Evolutionary conservation across 2,113 vertebrate species (phyloP).

Genomic region (Alces alces): DNA sequence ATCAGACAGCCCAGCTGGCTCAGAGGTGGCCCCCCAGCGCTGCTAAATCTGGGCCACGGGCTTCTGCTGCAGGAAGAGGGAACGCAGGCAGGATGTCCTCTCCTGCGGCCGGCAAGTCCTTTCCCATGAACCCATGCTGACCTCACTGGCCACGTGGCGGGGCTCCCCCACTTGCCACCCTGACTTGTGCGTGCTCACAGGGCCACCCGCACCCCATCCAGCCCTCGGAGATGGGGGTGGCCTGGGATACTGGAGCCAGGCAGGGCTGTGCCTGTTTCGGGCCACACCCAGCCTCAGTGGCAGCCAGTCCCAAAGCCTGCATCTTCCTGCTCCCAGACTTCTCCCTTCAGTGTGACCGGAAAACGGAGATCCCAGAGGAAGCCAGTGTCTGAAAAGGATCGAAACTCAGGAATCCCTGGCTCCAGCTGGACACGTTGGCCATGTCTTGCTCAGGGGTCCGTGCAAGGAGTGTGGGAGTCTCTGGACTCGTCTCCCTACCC

Average conservation of each 20-base stretch:
- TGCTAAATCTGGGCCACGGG: slow-evolving; percentile 85
- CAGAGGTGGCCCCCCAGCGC: slow-evolving; percentile 81
- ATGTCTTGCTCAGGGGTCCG: not conserved
- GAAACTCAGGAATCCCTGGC: slow-evolving; percentile 60
- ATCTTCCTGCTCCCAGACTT: slow-evolving; percentile 66
- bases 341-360: slow-evolving; percentile 54
- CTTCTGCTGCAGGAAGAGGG: slow-evolving; percentile 86
- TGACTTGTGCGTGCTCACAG: not conserved
- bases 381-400: slow-evolving; percentile 66
- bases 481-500: not conserved
- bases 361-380: slow-evolving; percentile 72
- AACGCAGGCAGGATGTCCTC: slow-evolving; percentile 89
- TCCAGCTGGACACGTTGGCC: not conserved
- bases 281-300: not conserved
- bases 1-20: slow-evolving; percentile 87
- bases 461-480: not conserved
- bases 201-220: not conserved
- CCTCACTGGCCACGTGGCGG: slow-evolving; percentile 77
- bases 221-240: not conserved
- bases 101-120: slow-evolving; percentile 86
- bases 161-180: slow-evolving; percentile 49
- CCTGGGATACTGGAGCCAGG: not conserved
- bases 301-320: not conserved
- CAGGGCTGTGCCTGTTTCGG: not conserved
- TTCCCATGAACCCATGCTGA: slow-evolving; percentile 94